A percentile compares a stretch with the other conserved stretches of the same genome.
phyloP scores from a whole-genome alignment of 2,113 vertebrate species.

The Crotalus viridis region DNA sequence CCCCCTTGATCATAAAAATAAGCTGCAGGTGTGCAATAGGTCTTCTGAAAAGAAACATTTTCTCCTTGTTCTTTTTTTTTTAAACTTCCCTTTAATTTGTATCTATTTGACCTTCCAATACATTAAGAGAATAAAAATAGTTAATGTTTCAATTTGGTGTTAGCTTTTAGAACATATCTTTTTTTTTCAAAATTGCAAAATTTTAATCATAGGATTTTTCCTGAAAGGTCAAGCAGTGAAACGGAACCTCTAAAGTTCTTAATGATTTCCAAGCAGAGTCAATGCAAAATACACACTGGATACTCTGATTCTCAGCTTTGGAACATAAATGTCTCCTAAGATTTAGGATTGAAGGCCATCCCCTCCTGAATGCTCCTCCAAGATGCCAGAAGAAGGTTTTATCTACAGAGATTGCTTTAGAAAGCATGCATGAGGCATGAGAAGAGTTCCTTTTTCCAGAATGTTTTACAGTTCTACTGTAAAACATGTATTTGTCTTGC shows the following conservation, averaged over 20 bases:
- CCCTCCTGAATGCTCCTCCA: not conserved
- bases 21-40: conserved; percentile 19
- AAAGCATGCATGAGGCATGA: not conserved
- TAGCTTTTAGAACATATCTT: not conserved
- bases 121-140: conserved; percentile 10
- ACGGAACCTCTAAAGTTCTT: not conserved
- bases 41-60: conserved; percentile 18
- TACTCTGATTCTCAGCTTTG: not conserved
- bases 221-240: conserved; percentile 7
- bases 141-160: conserved; percentile 1
- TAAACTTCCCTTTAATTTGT: conserved; percentile 6
- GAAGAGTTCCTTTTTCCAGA: not conserved
- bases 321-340: not conserved
- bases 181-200: not conserved
- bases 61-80: not conserved
- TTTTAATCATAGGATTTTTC: conserved; percentile 9
- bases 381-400: not conserved
- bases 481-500: not conserved
- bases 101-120: conserved; percentile 30
- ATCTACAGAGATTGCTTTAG: not conserved
- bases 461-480: not conserved
- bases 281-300: not conserved
- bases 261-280: not conserved
- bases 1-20: conserved; percentile 32
- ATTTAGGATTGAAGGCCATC: not conserved